These are phyloP conservation scores for Shinisaurus crocodilurus DNA, from an alignment of 2,113 vertebrate species.

Conservation along the genomic window DNA sequence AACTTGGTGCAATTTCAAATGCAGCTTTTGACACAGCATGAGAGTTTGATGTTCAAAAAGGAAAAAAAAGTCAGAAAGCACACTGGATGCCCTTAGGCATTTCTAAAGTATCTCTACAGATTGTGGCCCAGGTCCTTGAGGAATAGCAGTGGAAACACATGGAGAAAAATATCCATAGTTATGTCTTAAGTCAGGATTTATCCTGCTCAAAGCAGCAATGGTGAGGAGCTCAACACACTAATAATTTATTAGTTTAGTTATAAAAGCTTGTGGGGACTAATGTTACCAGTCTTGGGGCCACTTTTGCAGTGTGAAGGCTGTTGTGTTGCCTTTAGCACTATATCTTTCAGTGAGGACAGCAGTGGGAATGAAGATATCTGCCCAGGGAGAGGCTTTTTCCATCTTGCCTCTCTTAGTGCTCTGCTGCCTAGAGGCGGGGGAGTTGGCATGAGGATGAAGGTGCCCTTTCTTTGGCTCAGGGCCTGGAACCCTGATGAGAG, in stretches of 20 bases:
- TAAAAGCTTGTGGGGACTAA: neutral
- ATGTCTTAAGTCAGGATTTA: slow-evolving; percentile 17
- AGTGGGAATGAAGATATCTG: neutral
- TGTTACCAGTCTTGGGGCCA: neutral
- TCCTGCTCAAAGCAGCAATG: neutral
- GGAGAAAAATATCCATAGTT: neutral
- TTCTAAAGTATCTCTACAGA: neutral
- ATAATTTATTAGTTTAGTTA: neutral
- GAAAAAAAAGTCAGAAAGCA: neutral
- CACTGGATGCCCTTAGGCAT: neutral
- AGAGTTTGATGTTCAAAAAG: neutral
- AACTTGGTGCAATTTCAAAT: neutral
- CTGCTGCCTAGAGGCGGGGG: too few species aligned
- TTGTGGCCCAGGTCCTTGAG: neutral
- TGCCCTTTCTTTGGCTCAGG: neutral
- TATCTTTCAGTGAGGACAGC: neutral
- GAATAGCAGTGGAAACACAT: neutral
- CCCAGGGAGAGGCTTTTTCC: neutral
- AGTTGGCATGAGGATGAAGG: neutral
- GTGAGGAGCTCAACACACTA: neutral
- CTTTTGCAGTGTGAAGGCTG: neutral
- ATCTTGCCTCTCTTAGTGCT: neutral
- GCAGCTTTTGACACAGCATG: neutral
- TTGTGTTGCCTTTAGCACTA: neutral
- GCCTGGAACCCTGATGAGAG: neutral